Percentiles rank a stretch among this genome's conserved stretches.
These are phyloP conservation scores for Rhopilema esculentum DNA, from an alignment of 30 jellyfish, hydroid and myxozoan genomes.

Conservation along the genomic window DNA sequence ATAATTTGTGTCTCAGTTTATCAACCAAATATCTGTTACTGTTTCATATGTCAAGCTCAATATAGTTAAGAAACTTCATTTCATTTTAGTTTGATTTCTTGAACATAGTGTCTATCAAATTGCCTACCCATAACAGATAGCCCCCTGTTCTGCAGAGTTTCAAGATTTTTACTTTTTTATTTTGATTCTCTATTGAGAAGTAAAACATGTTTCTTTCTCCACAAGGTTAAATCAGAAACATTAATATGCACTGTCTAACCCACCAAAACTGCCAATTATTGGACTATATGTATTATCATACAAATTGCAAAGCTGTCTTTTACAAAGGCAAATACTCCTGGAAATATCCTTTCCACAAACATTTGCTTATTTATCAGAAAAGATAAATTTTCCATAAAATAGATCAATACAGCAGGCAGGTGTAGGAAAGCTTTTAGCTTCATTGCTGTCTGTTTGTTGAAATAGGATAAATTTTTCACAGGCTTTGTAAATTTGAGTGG, in stretches of 20 bases:
- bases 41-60: too few species aligned
- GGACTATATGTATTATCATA: neutral
- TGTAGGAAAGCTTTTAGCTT: neutral
- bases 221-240: too few species aligned
- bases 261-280: neutral
- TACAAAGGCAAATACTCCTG: neutral
- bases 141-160: too few species aligned
- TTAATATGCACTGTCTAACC: too few species aligned
- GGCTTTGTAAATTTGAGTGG: neutral
- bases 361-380: neutral
- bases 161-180: too few species aligned
- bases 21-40: neutral
- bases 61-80: too few species aligned
- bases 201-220: too few species aligned
- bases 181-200: too few species aligned
- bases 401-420: neutral
- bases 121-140: too few species aligned
- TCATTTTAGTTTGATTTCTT: too few species aligned
- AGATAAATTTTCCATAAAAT: neutral
- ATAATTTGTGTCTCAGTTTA: neutral
- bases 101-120: too few species aligned
- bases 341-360: neutral
- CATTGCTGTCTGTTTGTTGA: neutral
- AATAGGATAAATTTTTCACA: neutral
- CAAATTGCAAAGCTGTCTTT: neutral